Conservation (phyloP, 64 coral and sea anemone species). For the Montipora foliosa region DNA sequence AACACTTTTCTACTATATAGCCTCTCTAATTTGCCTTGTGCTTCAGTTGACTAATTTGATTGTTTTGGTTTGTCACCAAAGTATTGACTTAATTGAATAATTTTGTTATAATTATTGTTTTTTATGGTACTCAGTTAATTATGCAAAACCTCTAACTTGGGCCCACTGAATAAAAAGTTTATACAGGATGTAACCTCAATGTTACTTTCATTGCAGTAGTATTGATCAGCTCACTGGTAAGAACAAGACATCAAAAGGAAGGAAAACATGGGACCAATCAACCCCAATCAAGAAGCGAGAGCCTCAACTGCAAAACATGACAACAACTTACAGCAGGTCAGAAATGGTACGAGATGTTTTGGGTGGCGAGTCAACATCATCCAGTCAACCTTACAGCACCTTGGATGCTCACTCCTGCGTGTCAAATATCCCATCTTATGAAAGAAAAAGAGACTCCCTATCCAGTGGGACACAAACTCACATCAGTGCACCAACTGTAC, state of each 20-base stretch:
- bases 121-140: too few relatives aligned
- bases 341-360: neutral
- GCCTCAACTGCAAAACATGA: neutral
- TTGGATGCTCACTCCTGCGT: neutral
- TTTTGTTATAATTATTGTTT: too few relatives aligned
- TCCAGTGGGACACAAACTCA: neutral
- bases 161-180: too few relatives aligned
- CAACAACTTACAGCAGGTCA: neutral
- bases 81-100: too few relatives aligned
- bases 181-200: neutral
- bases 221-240: neutral
- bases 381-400: neutral
- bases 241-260: constrained; percentile 5
- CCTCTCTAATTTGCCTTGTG: too few relatives aligned
- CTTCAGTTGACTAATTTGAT: too few relatives aligned
- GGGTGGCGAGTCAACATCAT: neutral
- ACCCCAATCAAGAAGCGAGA: constrained; percentile 26
- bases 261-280: constrained; percentile 48
- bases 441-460: neutral
- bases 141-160: too few relatives aligned
- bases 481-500: neutral
- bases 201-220: neutral
- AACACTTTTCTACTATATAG: too few relatives aligned
- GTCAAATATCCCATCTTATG: neutral
- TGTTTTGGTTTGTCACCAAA: too few relatives aligned